phyloP scores from a whole-genome alignment of 2,113 vertebrate genomes.

The Bettongia penicillata region DNA sequence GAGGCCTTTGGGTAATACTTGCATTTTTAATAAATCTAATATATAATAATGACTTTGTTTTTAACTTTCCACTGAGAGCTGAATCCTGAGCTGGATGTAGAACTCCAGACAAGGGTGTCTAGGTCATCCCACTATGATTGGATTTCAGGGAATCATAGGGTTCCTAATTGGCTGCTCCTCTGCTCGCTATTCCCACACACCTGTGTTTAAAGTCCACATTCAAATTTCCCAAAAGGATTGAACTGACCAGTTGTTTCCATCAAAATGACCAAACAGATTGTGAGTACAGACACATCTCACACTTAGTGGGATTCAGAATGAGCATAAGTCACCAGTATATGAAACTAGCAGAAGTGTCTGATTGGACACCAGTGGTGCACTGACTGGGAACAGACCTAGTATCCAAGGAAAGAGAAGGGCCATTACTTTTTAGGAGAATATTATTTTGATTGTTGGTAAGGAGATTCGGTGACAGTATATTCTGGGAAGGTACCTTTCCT shows the following conservation, averaged over 20 bases:
- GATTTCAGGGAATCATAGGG: conserved; percentile 60
- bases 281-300: background rate
- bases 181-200: conserved; percentile 29
- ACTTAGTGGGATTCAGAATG: background rate
- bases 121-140: conserved; percentile 44
- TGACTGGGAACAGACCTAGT: background rate
- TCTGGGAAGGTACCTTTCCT: background rate
- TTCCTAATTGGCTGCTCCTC: conserved; percentile 40
- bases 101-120: conserved; percentile 73
- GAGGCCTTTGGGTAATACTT: conserved; percentile 76
- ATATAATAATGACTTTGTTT: conserved; percentile 83
- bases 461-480: background rate
- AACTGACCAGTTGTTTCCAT: conserved; percentile 36
- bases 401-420: background rate
- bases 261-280: conserved; percentile 6
- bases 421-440: background rate
- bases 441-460: background rate
- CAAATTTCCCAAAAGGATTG: conserved; percentile 20
- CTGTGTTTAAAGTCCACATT: conserved; percentile 56
- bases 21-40: conserved; percentile 82
- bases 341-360: background rate
- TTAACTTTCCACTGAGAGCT: conserved; percentile 79
- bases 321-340: background rate
- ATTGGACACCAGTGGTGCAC: background rate
- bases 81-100: conserved; percentile 65